Conservation (phyloP, 2,113 vertebrate species). For the Merops nubicus region DNA sequence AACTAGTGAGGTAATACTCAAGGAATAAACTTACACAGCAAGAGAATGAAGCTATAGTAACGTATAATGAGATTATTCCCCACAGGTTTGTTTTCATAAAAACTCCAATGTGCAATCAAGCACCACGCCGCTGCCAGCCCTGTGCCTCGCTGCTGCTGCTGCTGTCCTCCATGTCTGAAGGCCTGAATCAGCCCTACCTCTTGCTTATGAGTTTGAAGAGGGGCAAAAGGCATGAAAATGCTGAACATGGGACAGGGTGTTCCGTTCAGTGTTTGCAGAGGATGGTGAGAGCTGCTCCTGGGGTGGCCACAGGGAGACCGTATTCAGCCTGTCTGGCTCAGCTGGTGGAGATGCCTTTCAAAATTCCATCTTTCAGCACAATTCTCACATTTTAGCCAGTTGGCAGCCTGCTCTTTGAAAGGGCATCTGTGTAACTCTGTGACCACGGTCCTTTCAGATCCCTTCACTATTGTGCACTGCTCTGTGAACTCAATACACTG, state of each 20-base stretch:
- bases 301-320: neutral
- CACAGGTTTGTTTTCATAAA: neutral
- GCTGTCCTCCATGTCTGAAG: neutral
- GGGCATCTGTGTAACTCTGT: neutral
- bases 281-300: neutral
- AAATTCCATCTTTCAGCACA: neutral
- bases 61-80: conserved; percentile 7
- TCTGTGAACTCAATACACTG: neutral
- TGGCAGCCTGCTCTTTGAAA: conserved; percentile 49
- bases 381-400: neutral
- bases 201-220: neutral
- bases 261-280: neutral
- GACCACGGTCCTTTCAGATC: neutral
- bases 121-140: neutral
- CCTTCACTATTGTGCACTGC: neutral
- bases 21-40: neutral
- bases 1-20: neutral
- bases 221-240: neutral
- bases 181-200: neutral
- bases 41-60: conserved; percentile 11
- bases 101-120: neutral
- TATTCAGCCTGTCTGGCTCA: neutral
- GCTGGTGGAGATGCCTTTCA: neutral
- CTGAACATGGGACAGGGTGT: neutral
- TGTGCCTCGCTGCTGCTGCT: neutral